These are phyloP conservation scores for Nesometra sesokonis DNA, from an alignment of 35 echinoderm and acorn worm genomes.

Conservation along the genomic window DNA sequence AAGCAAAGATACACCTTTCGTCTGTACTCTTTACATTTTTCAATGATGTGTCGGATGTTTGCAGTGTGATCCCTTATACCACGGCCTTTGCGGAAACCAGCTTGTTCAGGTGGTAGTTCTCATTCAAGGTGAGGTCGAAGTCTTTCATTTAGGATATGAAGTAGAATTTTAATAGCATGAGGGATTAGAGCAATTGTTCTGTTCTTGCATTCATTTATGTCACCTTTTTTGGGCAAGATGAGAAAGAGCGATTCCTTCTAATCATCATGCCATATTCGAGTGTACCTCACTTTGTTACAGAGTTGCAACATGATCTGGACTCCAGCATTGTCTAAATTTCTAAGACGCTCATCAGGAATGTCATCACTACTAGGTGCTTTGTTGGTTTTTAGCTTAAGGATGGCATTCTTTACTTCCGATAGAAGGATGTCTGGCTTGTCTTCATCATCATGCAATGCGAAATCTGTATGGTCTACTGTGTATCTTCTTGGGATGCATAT, in stretches of 20 bases:
- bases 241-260: constrained; percentile 13
- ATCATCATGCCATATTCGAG: neutral
- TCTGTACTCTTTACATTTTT: neutral
- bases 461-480: too few species aligned
- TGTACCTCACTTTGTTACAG: constrained; percentile 1
- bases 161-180: constrained; percentile 5
- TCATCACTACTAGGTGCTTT: constrained; percentile 11
- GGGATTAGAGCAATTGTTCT: constrained; percentile 2
- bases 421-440: too few species aligned
- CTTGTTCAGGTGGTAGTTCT: too few species aligned
- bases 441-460: neutral
- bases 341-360: neutral
- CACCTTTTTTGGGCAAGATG: constrained; percentile 7
- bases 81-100: too few species aligned
- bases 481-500: too few species aligned
- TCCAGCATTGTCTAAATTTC: neutral
- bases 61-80: neutral
- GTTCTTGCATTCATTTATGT: neutral
- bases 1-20: neutral
- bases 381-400: neutral
- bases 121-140: neutral
- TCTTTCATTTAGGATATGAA: neutral
- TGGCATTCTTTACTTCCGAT: neutral
- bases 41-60: neutral
- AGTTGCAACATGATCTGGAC: neutral